Conservation (phyloP, 2,888 invertebrate species). For the Pammene aurita region DNA sequence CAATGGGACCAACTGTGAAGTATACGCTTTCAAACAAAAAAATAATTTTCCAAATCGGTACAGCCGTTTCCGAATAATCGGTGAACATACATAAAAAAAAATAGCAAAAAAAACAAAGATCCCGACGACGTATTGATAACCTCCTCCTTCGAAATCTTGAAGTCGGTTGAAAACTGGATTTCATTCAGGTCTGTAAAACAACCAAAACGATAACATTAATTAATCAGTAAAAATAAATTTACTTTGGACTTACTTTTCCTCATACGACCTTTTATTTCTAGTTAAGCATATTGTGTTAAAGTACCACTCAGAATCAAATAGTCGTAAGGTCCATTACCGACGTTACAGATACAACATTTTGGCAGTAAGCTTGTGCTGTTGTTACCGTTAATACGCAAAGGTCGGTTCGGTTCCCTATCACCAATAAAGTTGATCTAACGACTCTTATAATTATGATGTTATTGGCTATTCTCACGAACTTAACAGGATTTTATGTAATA, state of each 20-base stretch:
- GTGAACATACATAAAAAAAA: no score
- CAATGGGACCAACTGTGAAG: no score
- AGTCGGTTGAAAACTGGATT: no score
- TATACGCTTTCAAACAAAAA: no score
- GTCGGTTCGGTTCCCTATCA: slow-evolving; percentile 42
- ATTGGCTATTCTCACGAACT: slow-evolving; percentile 37
- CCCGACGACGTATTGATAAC: no score
- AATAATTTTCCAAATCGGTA: no score
- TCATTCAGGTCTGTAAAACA: no score
- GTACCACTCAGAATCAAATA: neutral
- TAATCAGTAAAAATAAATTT: no score
- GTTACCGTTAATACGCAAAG: slow-evolving; percentile 36
- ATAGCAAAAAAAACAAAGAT: no score
- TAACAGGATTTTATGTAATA: slow-evolving; percentile 20
- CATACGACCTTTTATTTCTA: neutral
- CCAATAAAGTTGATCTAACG: slow-evolving; percentile 43
- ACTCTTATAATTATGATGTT: slow-evolving; percentile 32
- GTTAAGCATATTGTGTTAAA: neutral
- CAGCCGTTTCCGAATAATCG: no score
- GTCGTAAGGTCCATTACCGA: neutral
- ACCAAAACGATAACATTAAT: neutral
- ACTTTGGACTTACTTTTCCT: no score
- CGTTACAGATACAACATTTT: neutral
- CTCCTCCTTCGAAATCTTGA: no score
- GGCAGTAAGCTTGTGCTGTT: neutral